Conservation (phyloP, 1,140 invertebrate genomes). For the Halesus radiatus region DNA sequence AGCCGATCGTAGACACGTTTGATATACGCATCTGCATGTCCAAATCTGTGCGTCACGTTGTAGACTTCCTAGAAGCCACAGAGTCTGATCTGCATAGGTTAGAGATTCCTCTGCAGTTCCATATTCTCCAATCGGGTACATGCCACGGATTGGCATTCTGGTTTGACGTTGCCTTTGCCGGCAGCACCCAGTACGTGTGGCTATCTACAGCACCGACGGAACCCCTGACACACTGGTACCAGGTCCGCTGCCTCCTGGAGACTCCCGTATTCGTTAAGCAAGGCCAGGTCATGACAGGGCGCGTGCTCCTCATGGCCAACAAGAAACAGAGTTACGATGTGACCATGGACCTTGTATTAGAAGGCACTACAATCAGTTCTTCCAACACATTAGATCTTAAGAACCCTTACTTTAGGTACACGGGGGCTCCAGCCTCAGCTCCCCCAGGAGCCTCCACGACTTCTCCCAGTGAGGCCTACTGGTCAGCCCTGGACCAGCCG, state of each 20-base stretch:
- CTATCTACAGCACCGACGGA: conserved; percentile 98
- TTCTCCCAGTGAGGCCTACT: conserved; percentile 93
- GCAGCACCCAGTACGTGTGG: conserved; percentile 93
- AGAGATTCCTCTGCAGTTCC: conserved; percentile 95
- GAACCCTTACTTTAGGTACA: conserved; percentile 98
- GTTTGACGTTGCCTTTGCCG: conserved; percentile 99
- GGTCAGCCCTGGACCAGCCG: conserved; percentile 85
- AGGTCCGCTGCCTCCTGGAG: conserved; percentile 96
- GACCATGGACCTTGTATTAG: conserved; percentile 93
- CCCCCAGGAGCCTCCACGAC: conserved; percentile 90
- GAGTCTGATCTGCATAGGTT: conserved; percentile 97
- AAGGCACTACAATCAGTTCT: conserved; percentile 87
- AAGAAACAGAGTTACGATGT: conserved; percentile 99
- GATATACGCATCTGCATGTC: conserved; percentile 98
- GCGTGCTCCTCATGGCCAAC: conserved; percentile 92
- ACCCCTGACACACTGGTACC: conserved; percentile 99
- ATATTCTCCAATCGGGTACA: conserved; percentile 92
- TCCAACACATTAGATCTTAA: conserved; percentile 97
- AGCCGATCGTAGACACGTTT: conserved; percentile 99
- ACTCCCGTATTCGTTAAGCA: conserved; percentile 95
- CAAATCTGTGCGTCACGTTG: conserved; percentile 93
- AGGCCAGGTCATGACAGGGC: conserved; percentile 91
- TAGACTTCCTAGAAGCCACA: conserved; percentile 94
- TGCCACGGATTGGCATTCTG: conserved; percentile 99
- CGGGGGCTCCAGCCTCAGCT: conserved; percentile 87